A percentile compares a stretch with the other conserved stretches of the same genome.
Conservation (phyloP, 2,113 vertebrate genomes). For the Gadus chalcogrammus region DNA sequence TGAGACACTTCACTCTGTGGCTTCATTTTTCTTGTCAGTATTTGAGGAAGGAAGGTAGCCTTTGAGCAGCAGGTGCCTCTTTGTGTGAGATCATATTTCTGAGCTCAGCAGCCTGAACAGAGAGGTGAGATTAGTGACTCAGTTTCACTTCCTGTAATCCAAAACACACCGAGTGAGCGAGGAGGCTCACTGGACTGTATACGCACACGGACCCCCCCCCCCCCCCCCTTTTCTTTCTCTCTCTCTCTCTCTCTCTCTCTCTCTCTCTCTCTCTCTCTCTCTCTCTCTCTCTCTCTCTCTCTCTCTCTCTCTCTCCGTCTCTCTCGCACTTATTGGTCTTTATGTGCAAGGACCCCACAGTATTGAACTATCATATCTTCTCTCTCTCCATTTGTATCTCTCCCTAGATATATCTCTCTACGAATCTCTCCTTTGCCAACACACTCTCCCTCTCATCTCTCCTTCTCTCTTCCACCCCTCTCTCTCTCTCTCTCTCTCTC, state of each 20-base stretch:
- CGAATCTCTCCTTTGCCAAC: no score
- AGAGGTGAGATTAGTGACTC: slow-evolving; percentile 57
- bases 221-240: background rate
- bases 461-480: no score
- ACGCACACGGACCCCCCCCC: slow-evolving; percentile 6
- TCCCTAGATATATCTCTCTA: no score
- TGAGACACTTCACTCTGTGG: slow-evolving; percentile 18
- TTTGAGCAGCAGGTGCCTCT: slow-evolving; percentile 48
- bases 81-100: slow-evolving; percentile 57
- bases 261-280: no score
- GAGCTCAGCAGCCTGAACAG: slow-evolving; percentile 58
- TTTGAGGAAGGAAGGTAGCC: slow-evolving; percentile 20
- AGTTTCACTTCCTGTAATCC: slow-evolving; percentile 64
- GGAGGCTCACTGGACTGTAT: background rate
- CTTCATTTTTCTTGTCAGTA: slow-evolving; percentile 22
- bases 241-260: background rate
- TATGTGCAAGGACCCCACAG: no score
- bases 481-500: no score
- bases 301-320: no score
- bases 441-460: no score
- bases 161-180: slow-evolving; percentile 29
- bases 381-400: no score
- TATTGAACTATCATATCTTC: no score
- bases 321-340: no score
- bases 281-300: background rate